Evolutionary conservation across 1,140 invertebrate species (phyloP), one percentile per base, ranked within the genome.

Genomic region (Bombus soroeensis): DNA sequence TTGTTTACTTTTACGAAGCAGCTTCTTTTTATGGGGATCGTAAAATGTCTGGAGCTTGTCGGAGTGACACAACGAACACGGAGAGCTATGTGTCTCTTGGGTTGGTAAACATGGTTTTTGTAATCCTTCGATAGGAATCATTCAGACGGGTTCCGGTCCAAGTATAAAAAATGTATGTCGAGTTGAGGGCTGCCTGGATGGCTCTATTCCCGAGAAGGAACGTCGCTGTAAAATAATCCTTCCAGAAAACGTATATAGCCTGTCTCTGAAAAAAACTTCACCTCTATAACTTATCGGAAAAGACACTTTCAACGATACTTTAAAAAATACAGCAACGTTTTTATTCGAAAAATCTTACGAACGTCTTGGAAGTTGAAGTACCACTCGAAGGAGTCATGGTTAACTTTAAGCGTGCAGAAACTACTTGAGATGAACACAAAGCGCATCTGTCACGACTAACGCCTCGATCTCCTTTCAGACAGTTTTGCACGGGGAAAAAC

Each of bases 21-120:
- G 39, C 39, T 41, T 43, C 37, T 25, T 32, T 79, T 79, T 79
- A 79, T 13, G 57, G 32, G 4, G 2, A 12, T 79, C 77, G 77
- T 79, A 79, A 68, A 79, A 32, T 28, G 13, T 22, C 28, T 74
- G n/a, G 41, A 25, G 4, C 32, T 75, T 4, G 15, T n/a, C n/a
- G 32, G 1, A 62, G 13, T n/a, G 37, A 41, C 18, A 25, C 15
- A 10, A 0, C 32, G 32, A 34, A 22, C 32, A 34, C 32, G 2
- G 18, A 8, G 32, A 68, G 64, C 47, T 53, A 53, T 37, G 47
- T 34, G 3, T 41, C 37, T 41, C 10, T 13, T 32, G 9, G 18
- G 37, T 25, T 34, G 57, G 39, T 62, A 39, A 62, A 77, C 57
- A 6, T 22, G 57, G 18, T 39, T n/a, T 28, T 41, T 77, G 72